phyloP scores from a whole-genome alignment of 2,797 vertebrate genomes.

The Urophycis tenuis region DNA sequence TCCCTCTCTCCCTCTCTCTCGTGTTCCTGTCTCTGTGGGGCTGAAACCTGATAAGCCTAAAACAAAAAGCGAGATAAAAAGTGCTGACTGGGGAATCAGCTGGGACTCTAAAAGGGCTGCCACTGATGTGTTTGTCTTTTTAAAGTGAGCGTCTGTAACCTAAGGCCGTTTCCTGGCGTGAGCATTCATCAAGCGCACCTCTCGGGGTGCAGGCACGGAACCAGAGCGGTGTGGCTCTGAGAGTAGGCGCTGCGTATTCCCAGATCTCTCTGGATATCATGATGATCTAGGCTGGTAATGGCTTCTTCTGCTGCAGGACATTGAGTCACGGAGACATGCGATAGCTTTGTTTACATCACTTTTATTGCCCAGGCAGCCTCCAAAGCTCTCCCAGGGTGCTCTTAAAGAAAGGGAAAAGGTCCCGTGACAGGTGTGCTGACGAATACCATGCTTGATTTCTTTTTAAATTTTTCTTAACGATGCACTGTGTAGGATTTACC shows the following conservation, averaged over 20 bases:
- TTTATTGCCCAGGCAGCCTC: conserved; percentile 30
- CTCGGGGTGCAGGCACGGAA: conserved; percentile 28
- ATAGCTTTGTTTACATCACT: conserved; percentile 44
- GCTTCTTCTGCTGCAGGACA: background rate
- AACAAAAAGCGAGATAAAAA: conserved; percentile 20
- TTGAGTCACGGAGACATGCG: background rate
- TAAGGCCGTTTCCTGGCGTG: conserved; percentile 38
- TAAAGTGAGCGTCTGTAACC: conserved; percentile 53
- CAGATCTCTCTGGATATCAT: conserved; percentile 29
- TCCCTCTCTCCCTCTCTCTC: background rate
- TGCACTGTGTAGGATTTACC: too few relatives aligned
- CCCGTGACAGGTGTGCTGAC: too few relatives aligned
- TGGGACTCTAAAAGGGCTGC: conserved; percentile 57
- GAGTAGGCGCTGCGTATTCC: background rate
- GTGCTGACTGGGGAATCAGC: conserved; percentile 34
- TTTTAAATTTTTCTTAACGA: too few relatives aligned
- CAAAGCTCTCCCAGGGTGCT: conserved; percentile 6
- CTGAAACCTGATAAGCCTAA: conserved; percentile 54
- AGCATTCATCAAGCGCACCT: conserved; percentile 49
- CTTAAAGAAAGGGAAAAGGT: background rate
- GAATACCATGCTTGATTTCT: too few relatives aligned
- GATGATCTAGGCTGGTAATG: background rate
- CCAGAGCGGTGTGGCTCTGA: background rate
- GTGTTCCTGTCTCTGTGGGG: conserved; percentile 40
- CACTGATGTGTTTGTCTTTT: conserved; percentile 66